Evolutionary conservation across 2,797 vertebrate species (phyloP), one percentile per base, ranked within the genome.

Genomic region (Acanthopagrus latus): DNA sequence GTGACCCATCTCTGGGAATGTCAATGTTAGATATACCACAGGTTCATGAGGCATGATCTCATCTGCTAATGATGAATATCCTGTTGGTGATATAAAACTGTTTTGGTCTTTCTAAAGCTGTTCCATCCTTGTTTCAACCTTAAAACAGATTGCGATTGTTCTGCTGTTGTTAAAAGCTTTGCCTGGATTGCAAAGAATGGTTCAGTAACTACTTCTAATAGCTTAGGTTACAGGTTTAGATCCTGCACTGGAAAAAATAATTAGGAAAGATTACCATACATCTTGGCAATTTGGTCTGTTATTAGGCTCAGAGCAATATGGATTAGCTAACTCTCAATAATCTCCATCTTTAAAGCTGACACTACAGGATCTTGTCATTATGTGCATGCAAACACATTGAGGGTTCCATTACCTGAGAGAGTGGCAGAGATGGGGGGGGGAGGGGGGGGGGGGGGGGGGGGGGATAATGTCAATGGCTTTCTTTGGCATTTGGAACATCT

Each of bases 341-440:
- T 50, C 29, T 14, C 59, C 9, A 47, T 13, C 20, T 65, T 17
- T 51, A n/a, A 58, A 29, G 6, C 3, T 52, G 59, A 74, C 43
- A 52, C 33, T 57, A 50, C 38, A 41, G 13, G 44, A 11, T 41
- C 23, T 48, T 66, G 46, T 65, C 50, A 11, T 43, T 47, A 11
- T 48, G 17, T 41, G 18, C 47, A 73, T 43, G 23, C 51, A 69
- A 23, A 74, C 38, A 68, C 17, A n/a, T 74, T 52, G 25, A 12
- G n/a, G 29, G 13, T 44, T 48, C 10, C 20, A 23, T 29, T 16
- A n/a, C 12, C 10, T 7, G 21, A 60, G 5, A 54, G 17, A 78
- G 58, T 27, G 55, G n/a, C n/a, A n/a, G n/a, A n/a, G n/a, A n/a
- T n/a, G n/a, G n/a, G n/a, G n/a, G n/a, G n/a, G n/a, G n/a, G n/a